phyloP scores from a whole-genome alignment of 2,888 invertebrate species.

The Nymphalis polychloros region DNA sequence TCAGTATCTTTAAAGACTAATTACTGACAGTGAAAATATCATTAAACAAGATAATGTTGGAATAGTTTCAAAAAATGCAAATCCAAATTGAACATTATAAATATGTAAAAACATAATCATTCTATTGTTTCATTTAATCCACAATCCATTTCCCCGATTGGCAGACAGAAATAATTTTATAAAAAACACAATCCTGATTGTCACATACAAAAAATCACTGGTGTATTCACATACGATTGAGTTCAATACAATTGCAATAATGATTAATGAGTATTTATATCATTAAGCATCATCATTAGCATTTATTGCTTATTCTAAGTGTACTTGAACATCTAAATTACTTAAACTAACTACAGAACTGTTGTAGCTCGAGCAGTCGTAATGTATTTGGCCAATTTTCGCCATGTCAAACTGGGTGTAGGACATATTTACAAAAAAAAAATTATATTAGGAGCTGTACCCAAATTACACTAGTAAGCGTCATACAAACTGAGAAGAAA shows the following conservation, averaged over 20 bases:
- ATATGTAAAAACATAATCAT: constrained; percentile 7
- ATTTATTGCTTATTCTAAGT: constrained; percentile 54
- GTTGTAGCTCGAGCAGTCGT: constrained; percentile 38
- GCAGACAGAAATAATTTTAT: constrained; percentile 42
- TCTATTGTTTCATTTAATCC: constrained; percentile 38
- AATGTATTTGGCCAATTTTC: constrained; percentile 23
- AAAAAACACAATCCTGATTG: constrained; percentile 35
- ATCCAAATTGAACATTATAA: constrained; percentile 12
- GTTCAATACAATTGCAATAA: constrained; percentile 52
- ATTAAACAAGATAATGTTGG: too few relatives aligned
- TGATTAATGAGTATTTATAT: constrained; percentile 77
- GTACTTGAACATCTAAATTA: constrained; percentile 55
- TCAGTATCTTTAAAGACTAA: too few relatives aligned
- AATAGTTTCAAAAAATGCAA: constrained; percentile 22
- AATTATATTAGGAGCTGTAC: constrained; percentile 43
- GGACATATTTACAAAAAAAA: constrained; percentile 47
- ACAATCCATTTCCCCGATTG: constrained; percentile 48
- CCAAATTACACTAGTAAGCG: constrained; percentile 68
- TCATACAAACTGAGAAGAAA: constrained; percentile 59
- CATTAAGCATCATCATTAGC: constrained; percentile 70
- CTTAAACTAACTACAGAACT: constrained; percentile 44
- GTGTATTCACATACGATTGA: constrained; percentile 46
- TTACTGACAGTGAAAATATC: too few relatives aligned
- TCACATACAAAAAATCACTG: constrained; percentile 34
- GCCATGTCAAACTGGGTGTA: constrained; percentile 31